Conservation (phyloP, 2,888 invertebrate genomes). For the Electrophaes corylata region DNA sequence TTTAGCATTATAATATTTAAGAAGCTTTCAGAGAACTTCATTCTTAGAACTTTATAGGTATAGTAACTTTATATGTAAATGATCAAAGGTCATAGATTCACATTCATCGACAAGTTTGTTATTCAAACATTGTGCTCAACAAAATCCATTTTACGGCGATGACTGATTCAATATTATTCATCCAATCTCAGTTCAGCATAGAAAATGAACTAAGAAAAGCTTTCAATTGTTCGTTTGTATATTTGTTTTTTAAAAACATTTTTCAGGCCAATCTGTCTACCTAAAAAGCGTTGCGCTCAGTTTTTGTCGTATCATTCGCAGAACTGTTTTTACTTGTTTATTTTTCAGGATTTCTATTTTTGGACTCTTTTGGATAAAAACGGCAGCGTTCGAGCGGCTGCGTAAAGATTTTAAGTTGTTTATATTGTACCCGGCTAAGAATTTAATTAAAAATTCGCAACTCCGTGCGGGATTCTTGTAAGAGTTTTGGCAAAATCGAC, state of each 20-base stretch:
- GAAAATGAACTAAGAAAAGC: conserved; percentile 7
- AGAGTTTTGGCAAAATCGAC: conserved; percentile 29
- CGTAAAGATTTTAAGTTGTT: conserved; percentile 33
- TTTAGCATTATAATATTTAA: neutral
- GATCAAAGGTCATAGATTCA: conserved; percentile 1
- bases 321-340: neutral
- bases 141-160: conserved; percentile 1
- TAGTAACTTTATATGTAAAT: neutral
- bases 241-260: conserved; percentile 8
- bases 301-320: neutral
- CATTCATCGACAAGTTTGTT: conserved; percentile 4
- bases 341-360: conserved; percentile 3
- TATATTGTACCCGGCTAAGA: conserved; percentile 35
- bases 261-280: neutral
- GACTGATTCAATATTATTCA: conserved; percentile 6
- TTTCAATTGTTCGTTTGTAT: neutral
- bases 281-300: neutral
- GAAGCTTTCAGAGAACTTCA: neutral
- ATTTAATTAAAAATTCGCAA: conserved; percentile 39
- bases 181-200: neutral
- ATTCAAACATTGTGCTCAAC: conserved; percentile 9
- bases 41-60: neutral
- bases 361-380: neutral
- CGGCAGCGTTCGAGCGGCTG: conserved; percentile 8
- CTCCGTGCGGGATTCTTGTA: conserved; percentile 29